Evolutionary conservation across 64 coral and sea anemone genomes (phyloP).

Genomic region (Pocillopora verrucosa): DNA sequence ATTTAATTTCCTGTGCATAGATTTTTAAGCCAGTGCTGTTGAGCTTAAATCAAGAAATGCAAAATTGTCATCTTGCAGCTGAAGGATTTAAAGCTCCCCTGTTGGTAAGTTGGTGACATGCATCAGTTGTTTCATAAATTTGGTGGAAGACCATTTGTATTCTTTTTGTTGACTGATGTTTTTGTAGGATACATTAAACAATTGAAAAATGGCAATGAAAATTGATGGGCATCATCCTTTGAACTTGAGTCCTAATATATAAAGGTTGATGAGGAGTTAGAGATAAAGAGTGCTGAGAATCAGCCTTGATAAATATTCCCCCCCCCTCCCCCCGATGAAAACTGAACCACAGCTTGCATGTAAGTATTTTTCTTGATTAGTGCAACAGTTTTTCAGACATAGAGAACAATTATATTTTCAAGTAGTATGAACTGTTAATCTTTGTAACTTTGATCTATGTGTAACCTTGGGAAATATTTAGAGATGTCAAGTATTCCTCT

Average conservation of each 20-base stretch:
- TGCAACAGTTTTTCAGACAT: background rate
- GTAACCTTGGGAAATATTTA: too few species aligned
- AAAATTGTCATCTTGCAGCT: conserved; percentile 66
- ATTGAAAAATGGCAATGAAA: too few species aligned
- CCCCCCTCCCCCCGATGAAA: background rate
- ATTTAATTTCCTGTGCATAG: conserved; percentile 18
- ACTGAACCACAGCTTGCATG: background rate
- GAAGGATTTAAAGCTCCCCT: conserved; percentile 73
- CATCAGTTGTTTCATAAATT: too few species aligned
- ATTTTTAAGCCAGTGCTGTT: conserved; percentile 80
- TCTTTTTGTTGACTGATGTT: too few species aligned
- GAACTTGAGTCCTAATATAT: too few species aligned
- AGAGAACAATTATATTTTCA: background rate
- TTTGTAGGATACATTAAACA: too few species aligned
- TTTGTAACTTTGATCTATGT: background rate
- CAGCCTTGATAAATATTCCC: background rate
- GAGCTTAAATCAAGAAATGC: conserved; percentile 73
- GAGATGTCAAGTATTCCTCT: background rate
- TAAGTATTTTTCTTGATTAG: too few species aligned
- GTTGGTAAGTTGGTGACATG: conserved; percentile 40
- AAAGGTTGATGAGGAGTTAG: too few species aligned
- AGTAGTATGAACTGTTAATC: background rate
- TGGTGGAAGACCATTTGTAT: too few species aligned
- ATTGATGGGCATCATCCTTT: too few species aligned
- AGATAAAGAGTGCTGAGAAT: background rate